phyloP scores from a whole-genome alignment of 1,140 invertebrate genomes.

The Calosoma granatense region DNA sequence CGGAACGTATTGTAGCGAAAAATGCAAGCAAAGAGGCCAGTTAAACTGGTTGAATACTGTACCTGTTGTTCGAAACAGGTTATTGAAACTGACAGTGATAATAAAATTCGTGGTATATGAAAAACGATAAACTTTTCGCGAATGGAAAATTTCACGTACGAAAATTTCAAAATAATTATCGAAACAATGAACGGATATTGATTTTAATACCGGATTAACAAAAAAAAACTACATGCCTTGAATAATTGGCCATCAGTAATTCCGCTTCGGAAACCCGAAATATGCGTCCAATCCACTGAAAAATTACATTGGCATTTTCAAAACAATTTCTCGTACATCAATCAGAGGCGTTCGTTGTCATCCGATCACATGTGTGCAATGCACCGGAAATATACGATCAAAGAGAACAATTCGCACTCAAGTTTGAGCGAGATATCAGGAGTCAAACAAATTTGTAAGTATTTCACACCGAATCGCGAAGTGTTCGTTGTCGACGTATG shows the following conservation, averaged over 20 bases:
- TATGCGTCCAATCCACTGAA: neutral
- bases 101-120: neutral
- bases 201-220: neutral
- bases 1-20: too few species aligned
- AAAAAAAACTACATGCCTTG: neutral
- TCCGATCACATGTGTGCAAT: neutral
- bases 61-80: too few species aligned
- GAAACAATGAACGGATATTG: neutral
- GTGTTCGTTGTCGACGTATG: neutral
- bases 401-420: neutral
- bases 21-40: too few species aligned
- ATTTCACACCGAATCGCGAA: neutral
- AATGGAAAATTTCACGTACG: neutral
- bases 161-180: too few species aligned
- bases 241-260: neutral
- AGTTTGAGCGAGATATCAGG: neutral
- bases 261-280: neutral
- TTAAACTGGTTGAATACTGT: too few species aligned
- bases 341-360: neutral
- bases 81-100: neutral
- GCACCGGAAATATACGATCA: neutral
- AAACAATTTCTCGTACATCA: constrained; percentile 2
- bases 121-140: neutral
- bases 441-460: neutral
- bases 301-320: neutral